Percentiles rank a stretch among this genome's conserved stretches.
Conservation (phyloP, 35 echinoderm and acorn worm species). For the Patiria miniata region DNA sequence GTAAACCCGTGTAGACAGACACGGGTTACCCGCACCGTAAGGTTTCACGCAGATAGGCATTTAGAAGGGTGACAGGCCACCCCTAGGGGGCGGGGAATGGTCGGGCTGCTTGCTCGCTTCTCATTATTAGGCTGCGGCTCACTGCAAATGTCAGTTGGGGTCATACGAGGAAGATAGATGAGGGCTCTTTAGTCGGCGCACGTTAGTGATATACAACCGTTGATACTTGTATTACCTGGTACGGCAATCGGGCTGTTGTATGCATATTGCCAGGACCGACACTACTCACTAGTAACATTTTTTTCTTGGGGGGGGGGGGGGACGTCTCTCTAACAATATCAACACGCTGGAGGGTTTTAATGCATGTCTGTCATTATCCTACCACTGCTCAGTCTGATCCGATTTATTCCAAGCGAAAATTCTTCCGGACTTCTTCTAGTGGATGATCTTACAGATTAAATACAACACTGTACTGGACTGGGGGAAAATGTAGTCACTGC, state of each 20-base stretch:
- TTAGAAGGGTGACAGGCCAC: neutral
- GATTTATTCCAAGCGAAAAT: too few species aligned
- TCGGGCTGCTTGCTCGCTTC: conserved; percentile 16
- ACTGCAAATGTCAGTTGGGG: conserved; percentile 17
- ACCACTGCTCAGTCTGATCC: neutral
- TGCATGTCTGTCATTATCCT: conserved; percentile 5
- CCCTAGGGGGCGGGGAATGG: neutral
- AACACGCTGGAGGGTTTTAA: conserved; percentile 12
- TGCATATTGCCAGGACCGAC: neutral
- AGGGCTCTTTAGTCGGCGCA: conserved; percentile 17
- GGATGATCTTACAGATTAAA: too few species aligned
- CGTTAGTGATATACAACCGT: conserved; percentile 8
- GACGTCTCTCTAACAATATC: too few species aligned
- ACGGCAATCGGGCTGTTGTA: neutral
- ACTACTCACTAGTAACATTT: too few species aligned
- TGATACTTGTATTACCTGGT: conserved; percentile 21
- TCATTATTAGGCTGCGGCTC: neutral
- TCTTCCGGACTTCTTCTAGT: too few species aligned
- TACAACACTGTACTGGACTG: too few species aligned
- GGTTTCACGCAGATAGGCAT: neutral
- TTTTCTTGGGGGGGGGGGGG: neutral
- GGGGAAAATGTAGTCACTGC: too few species aligned
- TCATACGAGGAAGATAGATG: conserved; percentile 1
- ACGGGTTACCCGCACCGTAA: too few species aligned
- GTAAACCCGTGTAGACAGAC: too few species aligned